phyloP scores from a whole-genome alignment of 2,888 invertebrate genomes.

The Philaethria dido region DNA sequence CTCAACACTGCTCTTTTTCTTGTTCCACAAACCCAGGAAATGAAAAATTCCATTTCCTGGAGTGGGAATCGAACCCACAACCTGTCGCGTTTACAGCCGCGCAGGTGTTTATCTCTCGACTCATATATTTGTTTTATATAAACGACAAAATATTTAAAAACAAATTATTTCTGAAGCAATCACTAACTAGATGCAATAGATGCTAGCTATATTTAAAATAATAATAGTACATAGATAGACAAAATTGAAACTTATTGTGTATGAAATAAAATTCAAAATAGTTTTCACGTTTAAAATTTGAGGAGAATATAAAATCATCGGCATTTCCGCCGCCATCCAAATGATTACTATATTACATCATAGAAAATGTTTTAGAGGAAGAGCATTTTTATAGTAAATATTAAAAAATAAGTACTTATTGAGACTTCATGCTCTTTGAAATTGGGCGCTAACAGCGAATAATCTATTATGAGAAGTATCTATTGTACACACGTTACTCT shows the following conservation, averaged over 20 bases:
- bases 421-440: too few species aligned
- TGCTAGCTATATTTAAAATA: slow-evolving; percentile 1
- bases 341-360: slow-evolving; percentile 39
- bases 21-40: too few species aligned
- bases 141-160: neutral
- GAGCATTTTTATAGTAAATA: neutral
- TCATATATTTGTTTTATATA: too few species aligned
- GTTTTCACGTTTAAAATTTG: slow-evolving; percentile 10
- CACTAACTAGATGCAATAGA: neutral
- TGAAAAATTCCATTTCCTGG: too few species aligned
- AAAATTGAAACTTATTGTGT: neutral
- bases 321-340: slow-evolving; percentile 36
- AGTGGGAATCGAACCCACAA: too few species aligned
- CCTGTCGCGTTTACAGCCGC: too few species aligned
- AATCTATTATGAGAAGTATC: too few species aligned
- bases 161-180: neutral
- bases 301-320: slow-evolving; percentile 32
- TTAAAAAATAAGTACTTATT: too few species aligned
- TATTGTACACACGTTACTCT: too few species aligned
- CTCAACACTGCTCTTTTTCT: too few species aligned
- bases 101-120: too few species aligned
- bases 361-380: slow-evolving; percentile 18
- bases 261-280: neutral
- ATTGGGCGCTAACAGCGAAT: too few species aligned
- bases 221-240: neutral